Evolutionary conservation across 2,888 invertebrate species (phyloP).

Genomic region (Acronicta psi): DNA sequence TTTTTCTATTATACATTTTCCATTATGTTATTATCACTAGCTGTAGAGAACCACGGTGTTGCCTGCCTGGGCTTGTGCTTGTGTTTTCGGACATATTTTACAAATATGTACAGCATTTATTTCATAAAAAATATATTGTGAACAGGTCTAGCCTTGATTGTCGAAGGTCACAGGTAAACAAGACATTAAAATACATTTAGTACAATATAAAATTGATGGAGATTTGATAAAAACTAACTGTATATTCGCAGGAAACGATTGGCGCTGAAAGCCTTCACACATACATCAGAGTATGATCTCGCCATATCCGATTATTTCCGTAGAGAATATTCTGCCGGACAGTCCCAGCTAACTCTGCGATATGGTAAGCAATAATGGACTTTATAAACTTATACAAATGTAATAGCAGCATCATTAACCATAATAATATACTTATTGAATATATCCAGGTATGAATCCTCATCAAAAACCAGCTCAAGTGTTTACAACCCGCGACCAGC

Average conservation of each 20-base stretch:
- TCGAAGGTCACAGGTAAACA: conserved; percentile 23
- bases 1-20: background rate
- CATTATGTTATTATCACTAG: too few relatives aligned
- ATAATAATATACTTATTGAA: background rate
- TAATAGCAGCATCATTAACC: background rate
- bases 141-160: conserved; percentile 26
- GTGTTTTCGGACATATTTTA: too few relatives aligned
- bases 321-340: conserved; percentile 94
- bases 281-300: conserved; percentile 97
- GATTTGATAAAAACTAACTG: background rate
- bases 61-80: too few relatives aligned
- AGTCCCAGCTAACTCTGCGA: conserved; percentile 94
- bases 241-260: conserved; percentile 90
- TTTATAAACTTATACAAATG: background rate
- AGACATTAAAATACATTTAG: background rate
- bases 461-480: conserved; percentile 99
- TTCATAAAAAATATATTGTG: conserved; percentile 14
- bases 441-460: conserved; percentile 94
- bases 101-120: too few relatives aligned
- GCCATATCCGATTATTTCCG: conserved; percentile 99
- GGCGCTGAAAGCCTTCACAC: conserved; percentile 98
- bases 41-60: too few relatives aligned
- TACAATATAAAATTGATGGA: background rate
- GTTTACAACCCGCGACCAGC: conserved; percentile 92
- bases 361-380: conserved; percentile 91